phyloP scores from a whole-genome alignment of 2,888 invertebrate genomes.

The Graphium colonna region DNA sequence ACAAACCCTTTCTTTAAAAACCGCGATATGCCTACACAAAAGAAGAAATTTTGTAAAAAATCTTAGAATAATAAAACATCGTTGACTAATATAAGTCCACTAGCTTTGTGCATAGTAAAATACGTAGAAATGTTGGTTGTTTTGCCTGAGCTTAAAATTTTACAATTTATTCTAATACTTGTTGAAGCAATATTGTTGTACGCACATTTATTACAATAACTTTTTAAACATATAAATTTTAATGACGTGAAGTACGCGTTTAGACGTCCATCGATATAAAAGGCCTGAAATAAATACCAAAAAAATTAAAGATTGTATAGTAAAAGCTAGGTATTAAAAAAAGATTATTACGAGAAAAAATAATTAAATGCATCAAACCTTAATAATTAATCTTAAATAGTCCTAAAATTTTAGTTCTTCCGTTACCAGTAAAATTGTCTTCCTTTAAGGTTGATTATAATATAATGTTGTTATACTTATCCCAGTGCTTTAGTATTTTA shows the following conservation, averaged over 20 bases:
- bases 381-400: neutral
- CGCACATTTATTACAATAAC: conserved; percentile 36
- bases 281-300: neutral
- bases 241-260: conserved; percentile 2
- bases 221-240: conserved; percentile 12
- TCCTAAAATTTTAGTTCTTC: conserved; percentile 26
- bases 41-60: too few relatives aligned
- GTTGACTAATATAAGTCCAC: conserved; percentile 18
- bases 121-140: conserved; percentile 52
- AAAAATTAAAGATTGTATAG: neutral
- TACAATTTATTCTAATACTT: conserved; percentile 48
- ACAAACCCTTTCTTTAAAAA: too few relatives aligned
- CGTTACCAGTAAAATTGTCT: conserved; percentile 44
- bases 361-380: neutral
- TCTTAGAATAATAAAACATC: neutral
- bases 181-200: conserved; percentile 38
- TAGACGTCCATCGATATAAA: neutral
- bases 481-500: conserved; percentile 32
- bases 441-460: conserved; percentile 56
- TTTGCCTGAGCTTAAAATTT: conserved; percentile 68
- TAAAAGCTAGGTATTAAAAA: neutral
- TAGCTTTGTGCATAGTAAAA: conserved; percentile 31
- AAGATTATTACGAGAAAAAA: neutral
- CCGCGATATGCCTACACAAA: too few relatives aligned
- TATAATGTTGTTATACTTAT: conserved; percentile 33